Evolutionary conservation across 2,797 vertebrate genomes (phyloP).

Genomic region (Sus cebifrons): DNA sequence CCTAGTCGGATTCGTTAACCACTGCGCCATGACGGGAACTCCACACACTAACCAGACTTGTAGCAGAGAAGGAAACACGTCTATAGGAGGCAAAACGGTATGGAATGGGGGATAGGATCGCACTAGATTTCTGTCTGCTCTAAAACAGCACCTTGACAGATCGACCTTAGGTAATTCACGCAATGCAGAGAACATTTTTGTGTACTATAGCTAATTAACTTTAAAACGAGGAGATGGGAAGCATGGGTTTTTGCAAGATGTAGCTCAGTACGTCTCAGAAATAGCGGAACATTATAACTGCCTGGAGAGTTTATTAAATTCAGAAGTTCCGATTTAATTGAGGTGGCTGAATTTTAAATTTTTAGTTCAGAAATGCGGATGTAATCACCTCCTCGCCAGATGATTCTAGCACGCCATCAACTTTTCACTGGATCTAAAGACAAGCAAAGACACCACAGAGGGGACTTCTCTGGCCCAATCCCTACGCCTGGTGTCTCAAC

Average conservation of each 20-base stretch:
- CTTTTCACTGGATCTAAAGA: not conserved
- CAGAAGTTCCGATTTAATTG: conserved; percentile 16
- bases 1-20: no score
- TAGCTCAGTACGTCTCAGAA: not conserved
- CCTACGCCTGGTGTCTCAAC: not conserved
- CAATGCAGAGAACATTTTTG: not conserved
- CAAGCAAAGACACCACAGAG: no score
- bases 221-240: not conserved
- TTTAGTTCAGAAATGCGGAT: conserved; percentile 38
- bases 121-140: not conserved
- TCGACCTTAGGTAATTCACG: not conserved
- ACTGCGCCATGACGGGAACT: no score
- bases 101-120: not conserved
- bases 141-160: not conserved
- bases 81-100: not conserved
- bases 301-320: conserved; percentile 6
- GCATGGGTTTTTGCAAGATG: not conserved
- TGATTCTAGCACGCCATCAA: not conserved
- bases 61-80: not conserved
- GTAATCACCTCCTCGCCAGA: not conserved
- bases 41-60: not conserved
- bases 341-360: not conserved
- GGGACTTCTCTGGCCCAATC: not conserved
- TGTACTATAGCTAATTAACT: not conserved
- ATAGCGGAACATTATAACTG: not conserved